Base-by-base conservation (phyloP, 64 coral and sea anemone species). In the Pocillopora damicornis region DNA sequence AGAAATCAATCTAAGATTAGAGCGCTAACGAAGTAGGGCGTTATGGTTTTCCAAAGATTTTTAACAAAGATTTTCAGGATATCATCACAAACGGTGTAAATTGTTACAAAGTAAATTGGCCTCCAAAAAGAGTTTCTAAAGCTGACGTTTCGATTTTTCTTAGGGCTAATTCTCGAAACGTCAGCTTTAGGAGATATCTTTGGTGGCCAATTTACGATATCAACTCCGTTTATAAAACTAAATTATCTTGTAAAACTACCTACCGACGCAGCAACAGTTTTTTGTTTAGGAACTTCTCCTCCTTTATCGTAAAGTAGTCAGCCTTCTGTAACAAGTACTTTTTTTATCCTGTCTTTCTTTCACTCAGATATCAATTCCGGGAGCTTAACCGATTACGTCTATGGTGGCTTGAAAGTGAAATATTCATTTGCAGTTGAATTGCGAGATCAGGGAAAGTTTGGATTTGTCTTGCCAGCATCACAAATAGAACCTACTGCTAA, bases 381-480 rank as follows among this genome's bases (percentile, higher is more conserved):
- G 35, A 82, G 34, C 36, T 82, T 82, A 13, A 61, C 37, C 10
- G 80, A 82, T 37, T 82, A 82, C 18, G 35, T 82, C 2, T 82
- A 82, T 35, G 80, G 80, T 20, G 20, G 61, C 12, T 42, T 82
- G 2, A 17, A 20, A 51, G 80, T 87, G 16, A 87, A 87, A 58
- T 87, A 87, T 60, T 45, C 84, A 0, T 87, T 87, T 26, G 22
- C 68, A 15, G 23, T 87, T 6, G 84, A 87, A 11, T 42, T 87
- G 18, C 66, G 84, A 17, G 84, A 87, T 35, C 74, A 87, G 25
- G 84, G 84, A 75, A 3, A 15, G 2, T 74, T 60, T 75, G 84
- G 84, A 87, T 87, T 87, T 22, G 68, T 87, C 16, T 59, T 87
- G 20, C 84, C 84, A 35, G 35, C 84, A 59, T 14, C 26, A 17